Conservation (phyloP, 2,888 invertebrate species). For the Ommatoiulus sabulosus region DNA sequence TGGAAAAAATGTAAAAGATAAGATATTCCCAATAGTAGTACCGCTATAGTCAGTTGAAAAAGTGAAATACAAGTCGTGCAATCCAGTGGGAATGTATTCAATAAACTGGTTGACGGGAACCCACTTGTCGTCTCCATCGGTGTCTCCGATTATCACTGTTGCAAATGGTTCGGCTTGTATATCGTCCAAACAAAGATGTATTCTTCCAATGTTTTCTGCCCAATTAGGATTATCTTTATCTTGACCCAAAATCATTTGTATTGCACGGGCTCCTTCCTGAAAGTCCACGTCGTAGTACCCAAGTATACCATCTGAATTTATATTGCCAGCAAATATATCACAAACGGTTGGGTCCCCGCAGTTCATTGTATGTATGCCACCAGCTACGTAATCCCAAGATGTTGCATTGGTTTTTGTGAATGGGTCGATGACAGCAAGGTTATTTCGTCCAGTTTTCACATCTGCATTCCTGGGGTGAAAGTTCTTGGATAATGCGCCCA, state of each 20-base stretch:
- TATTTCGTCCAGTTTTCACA: neutral
- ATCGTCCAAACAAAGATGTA: neutral
- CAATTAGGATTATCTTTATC: neutral
- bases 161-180: neutral
- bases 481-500: too few relatives aligned
- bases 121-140: neutral
- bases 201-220: neutral
- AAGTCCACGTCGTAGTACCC: neutral
- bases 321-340: neutral
- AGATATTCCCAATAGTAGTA: neutral
- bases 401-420: neutral
- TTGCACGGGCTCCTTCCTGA: neutral
- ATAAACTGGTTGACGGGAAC: neutral
- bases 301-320: neutral
- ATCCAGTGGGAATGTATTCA: neutral
- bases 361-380: neutral
- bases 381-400: neutral
- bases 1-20: neutral
- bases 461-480: too few relatives aligned
- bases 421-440: neutral
- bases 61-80: neutral
- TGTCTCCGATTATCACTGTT: neutral
- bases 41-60: neutral
- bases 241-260: neutral
- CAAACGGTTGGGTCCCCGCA: neutral